Conservation (phyloP, 2,888 invertebrate genomes). For the Eremobia ochroleuca region DNA sequence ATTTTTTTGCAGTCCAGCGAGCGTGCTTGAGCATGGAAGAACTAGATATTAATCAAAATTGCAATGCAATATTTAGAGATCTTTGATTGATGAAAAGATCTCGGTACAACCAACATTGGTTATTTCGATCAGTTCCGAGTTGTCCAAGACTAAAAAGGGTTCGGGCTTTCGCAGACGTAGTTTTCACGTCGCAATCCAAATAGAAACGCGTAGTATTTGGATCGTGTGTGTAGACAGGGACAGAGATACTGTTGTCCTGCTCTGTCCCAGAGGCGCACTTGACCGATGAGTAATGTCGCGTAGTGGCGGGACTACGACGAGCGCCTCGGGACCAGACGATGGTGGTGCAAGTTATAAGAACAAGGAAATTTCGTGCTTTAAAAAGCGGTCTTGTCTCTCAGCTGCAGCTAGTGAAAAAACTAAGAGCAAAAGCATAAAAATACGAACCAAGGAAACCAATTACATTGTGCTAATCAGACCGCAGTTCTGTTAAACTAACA, state of each 20-base stretch:
- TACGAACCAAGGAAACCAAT: not conserved
- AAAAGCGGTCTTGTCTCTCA: not conserved
- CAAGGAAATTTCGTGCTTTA: not conserved
- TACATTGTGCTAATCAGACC: too few relatives aligned
- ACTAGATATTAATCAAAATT: not conserved
- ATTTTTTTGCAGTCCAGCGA: too few relatives aligned
- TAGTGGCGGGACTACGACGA: slow-evolving; percentile 74
- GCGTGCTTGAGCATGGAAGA: too few relatives aligned
- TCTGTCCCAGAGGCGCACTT: slow-evolving; percentile 74
- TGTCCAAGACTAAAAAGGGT: slow-evolving; percentile 22
- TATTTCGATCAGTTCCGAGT: not conserved
- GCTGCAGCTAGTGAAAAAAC: not conserved
- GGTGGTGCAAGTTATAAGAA: slow-evolving; percentile 66
- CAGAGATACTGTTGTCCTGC: slow-evolving; percentile 55
- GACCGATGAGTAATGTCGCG: slow-evolving; percentile 80
- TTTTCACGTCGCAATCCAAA: slow-evolving; percentile 46
- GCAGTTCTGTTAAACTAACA: not conserved
- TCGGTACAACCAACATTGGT: not conserved
- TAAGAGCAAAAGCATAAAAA: not conserved
- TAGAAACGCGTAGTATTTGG: slow-evolving; percentile 55
- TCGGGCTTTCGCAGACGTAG: slow-evolving; percentile 23
- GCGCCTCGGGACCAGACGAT: slow-evolving; percentile 70
- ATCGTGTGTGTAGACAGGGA: slow-evolving; percentile 48
- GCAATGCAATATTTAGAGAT: not conserved
- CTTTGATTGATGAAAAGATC: not conserved